A percentile compares a stretch with the other conserved stretches of the same genome.
These are phyloP conservation scores for Poeciliopsis gracilis DNA, from an alignment of 2,797 vertebrate species.

Conservation along the genomic window DNA sequence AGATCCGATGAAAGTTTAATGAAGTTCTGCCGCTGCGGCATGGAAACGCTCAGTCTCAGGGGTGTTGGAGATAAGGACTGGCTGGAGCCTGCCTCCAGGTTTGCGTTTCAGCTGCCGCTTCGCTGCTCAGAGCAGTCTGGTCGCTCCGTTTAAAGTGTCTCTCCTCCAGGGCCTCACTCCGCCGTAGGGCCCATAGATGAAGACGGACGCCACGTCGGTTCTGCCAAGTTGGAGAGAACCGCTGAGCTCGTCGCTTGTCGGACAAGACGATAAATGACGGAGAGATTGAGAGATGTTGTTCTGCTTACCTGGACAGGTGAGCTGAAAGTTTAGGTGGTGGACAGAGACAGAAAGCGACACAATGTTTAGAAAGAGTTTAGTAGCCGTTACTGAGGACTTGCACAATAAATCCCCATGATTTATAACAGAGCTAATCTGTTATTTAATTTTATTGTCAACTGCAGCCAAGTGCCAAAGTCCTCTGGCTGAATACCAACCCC, in stretches of 20 bases:
- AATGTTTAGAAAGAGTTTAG: neutral
- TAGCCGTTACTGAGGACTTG: neutral
- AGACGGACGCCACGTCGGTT: slow-evolving; percentile 16
- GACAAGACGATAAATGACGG: slow-evolving; percentile 11
- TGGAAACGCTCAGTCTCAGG: slow-evolving; percentile 40
- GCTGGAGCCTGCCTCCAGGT: slow-evolving; percentile 34
- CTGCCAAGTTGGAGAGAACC: neutral
- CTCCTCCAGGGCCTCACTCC: slow-evolving; percentile 11
- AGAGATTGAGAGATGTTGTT: slow-evolving; percentile 3
- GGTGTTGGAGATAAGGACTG: slow-evolving; percentile 24
- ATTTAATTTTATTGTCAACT: neutral
- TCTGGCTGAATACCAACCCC: neutral
- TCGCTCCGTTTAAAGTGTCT: slow-evolving; percentile 10
- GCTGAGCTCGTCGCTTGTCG: neutral
- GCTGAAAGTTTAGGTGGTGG: neutral
- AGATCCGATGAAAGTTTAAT: slow-evolving; percentile 70
- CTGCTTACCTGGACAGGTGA: neutral
- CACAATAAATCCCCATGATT: neutral
- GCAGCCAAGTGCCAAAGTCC: neutral
- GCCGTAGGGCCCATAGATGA: slow-evolving; percentile 7
- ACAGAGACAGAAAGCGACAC: neutral
- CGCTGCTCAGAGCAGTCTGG: slow-evolving; percentile 14
- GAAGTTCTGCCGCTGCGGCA: slow-evolving; percentile 51
- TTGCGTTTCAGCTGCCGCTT: slow-evolving; percentile 50
- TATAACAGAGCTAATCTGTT: neutral